A percentile compares a stretch with the other conserved stretches of the same genome.
phyloP scores from a whole-genome alignment of 2,797 vertebrate genomes.

The Enteromius argenteus region DNA sequence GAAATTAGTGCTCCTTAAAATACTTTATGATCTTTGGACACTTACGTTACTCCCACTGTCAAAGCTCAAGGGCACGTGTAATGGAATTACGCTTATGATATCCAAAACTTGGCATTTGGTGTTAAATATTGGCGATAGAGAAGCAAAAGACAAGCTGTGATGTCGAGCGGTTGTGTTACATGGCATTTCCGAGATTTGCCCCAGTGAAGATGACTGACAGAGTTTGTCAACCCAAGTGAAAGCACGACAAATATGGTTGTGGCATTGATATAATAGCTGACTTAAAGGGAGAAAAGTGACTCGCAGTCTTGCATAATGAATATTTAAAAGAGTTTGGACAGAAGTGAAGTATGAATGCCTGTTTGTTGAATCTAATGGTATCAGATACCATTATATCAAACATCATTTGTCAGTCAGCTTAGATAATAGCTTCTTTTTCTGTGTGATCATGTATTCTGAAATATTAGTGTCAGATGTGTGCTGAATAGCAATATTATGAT shows the following conservation, averaged over 20 bases:
- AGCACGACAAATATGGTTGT: constrained; percentile 26
- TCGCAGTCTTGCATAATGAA: constrained; percentile 36
- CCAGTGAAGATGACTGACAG: constrained; percentile 37
- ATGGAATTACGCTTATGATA: constrained; percentile 45
- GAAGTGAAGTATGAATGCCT: constrained; percentile 18
- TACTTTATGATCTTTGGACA: constrained; percentile 56
- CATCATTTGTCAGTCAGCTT: constrained; percentile 18
- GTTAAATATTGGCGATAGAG: constrained; percentile 18
- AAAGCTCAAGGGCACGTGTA: constrained; percentile 56
- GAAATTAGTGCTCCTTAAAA: constrained; percentile 49
- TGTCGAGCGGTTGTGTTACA: neutral
- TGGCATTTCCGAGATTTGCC: neutral
- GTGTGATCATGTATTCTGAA: neutral
- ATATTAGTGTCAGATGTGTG: neutral
- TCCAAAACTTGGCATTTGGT: constrained; percentile 36
- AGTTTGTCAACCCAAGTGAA: constrained; percentile 29
- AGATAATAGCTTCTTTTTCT: neutral
- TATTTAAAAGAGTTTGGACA: constrained; percentile 31
- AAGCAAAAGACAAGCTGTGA: constrained; percentile 15
- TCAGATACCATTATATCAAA: constrained; percentile 26
- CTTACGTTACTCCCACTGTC: constrained; percentile 45
- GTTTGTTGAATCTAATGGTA: constrained; percentile 31
- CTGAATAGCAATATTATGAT: neutral
- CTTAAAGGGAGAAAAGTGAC: constrained; percentile 17
- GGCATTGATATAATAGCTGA: constrained; percentile 25